Conservation (phyloP, 1,140 invertebrate genomes). For the Drosophila chauvacae region DNA sequence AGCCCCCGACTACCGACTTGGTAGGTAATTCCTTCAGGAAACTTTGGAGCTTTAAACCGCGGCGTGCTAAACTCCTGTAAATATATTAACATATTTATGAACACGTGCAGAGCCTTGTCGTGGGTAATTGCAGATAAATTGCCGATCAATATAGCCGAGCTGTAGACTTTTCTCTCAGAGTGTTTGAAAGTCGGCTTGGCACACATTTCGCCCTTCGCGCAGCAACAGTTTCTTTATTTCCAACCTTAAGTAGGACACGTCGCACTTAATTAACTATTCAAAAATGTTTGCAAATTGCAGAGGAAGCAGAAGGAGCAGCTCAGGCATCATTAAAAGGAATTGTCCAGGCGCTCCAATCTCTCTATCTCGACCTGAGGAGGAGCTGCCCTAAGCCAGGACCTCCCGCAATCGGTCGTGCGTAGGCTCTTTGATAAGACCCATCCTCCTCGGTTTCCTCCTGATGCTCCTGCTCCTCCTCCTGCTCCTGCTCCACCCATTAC, state of each 20-base stretch:
- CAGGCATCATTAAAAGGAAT: constrained; percentile 49
- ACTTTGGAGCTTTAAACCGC: constrained; percentile 28
- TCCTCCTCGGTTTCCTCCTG: not conserved
- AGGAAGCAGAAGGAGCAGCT: constrained; percentile 13
- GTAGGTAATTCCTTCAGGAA: constrained; percentile 17
- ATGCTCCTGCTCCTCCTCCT: not conserved
- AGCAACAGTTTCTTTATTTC: constrained; percentile 36
- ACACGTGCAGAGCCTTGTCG: not conserved
- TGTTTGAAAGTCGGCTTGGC: constrained; percentile 1
- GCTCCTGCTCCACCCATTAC: not conserved
- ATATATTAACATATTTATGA: constrained; percentile 34
- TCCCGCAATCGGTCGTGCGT: constrained; percentile 44
- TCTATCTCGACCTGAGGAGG: constrained; percentile 15
- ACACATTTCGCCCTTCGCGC: not conserved
- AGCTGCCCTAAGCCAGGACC: not conserved
- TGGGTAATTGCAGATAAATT: constrained; percentile 2
- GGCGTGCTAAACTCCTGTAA: not conserved
- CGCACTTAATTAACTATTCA: constrained; percentile 73
- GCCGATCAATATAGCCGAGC: not conserved
- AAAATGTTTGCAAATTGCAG: constrained; percentile 64
- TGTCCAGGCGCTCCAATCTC: constrained; percentile 38
- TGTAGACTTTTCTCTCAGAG: not conserved
- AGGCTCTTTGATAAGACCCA: constrained; percentile 45
- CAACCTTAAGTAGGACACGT: constrained; percentile 52
- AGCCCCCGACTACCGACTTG: constrained; percentile 25